Evolutionary conservation across 2,113 vertebrate genomes (phyloP).

Genomic region (Actenoides hombroni): DNA sequence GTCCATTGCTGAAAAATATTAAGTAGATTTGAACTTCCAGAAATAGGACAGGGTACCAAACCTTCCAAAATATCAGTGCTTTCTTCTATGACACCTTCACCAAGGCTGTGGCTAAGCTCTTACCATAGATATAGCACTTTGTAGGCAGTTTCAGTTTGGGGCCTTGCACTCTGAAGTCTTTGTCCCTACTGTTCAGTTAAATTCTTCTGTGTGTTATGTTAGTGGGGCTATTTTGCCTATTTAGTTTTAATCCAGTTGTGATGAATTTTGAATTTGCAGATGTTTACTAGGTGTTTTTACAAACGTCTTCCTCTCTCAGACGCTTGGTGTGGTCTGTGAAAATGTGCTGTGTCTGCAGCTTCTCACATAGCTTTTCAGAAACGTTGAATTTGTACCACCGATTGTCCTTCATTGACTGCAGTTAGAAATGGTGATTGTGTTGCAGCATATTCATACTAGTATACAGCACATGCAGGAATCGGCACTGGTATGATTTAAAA

Average conservation of each 20-base stretch:
- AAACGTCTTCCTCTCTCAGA: neutral
- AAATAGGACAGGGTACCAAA: neutral
- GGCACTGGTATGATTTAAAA: neutral
- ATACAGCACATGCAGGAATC: neutral
- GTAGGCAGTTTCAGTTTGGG: neutral
- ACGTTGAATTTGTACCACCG: neutral
- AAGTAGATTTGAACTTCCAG: neutral
- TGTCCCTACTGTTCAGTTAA: neutral
- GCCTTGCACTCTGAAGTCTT: neutral
- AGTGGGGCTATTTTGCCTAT: neutral
- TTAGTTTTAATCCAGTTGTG: neutral
- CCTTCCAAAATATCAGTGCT: neutral
- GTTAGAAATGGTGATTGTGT: neutral
- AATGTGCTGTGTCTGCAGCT: neutral
- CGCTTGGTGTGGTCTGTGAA: neutral
- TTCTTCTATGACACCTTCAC: neutral
- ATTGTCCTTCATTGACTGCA: neutral
- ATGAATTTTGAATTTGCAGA: neutral
- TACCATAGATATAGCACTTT: neutral
- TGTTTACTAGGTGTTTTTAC: neutral
- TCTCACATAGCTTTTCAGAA: neutral
- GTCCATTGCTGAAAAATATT: neutral
- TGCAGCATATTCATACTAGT: neutral
- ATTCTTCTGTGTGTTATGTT: neutral
- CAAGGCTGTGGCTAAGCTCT: neutral